Base-by-base conservation (phyloP, 2,113 vertebrate genomes). In the Microtus montanus region DNA sequence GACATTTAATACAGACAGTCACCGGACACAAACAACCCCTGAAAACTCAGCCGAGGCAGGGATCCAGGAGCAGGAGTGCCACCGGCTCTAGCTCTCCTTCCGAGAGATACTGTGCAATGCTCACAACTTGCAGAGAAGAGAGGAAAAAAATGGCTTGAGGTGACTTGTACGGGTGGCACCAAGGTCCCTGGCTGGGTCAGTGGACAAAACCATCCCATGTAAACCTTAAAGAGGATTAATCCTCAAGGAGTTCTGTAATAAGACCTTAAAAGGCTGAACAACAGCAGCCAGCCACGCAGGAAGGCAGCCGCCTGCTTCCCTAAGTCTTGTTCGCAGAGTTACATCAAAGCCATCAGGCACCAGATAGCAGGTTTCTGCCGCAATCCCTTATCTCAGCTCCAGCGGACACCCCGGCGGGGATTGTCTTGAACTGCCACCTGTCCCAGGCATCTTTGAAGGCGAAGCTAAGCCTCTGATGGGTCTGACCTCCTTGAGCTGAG, bases 371-470 rank as follows among this genome's bases (percentile, higher is more conserved):
- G 98, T 98, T 98, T 98, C 98, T 24, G 96, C 97, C 98, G 98
- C 99, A 99, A 99, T 99, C 99, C 99, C 99, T 99, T 99, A 99
- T 99, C 99, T 99, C 98, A 49, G 98, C 93, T 96, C 98, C 98
- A 98, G 98, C 98, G 98, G 99, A 99, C 99, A 98, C 98, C 98
- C 98, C 98, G 98, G 98, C 99, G 98, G 98, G 98, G 99, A 99
- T 99, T 99, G 99, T 99, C 99, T 99, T 98, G 99, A 99, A 99
- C 99, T 99, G 99, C 99, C 99, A 99, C 99, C 99, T 99, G 99
- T 99, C 99, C 99, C 99, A 99, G 98, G 98, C 99, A 99, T 99
- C 99, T 99, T 99, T 99, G 99, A 99, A 99, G 99, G 98, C 99
- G 99, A 99, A 88, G 96, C 98, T 99, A 99, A 99, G 99, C 99